Base-by-base conservation (phyloP, 1,140 invertebrate species). In the Andrena cerasifolii region DNA sequence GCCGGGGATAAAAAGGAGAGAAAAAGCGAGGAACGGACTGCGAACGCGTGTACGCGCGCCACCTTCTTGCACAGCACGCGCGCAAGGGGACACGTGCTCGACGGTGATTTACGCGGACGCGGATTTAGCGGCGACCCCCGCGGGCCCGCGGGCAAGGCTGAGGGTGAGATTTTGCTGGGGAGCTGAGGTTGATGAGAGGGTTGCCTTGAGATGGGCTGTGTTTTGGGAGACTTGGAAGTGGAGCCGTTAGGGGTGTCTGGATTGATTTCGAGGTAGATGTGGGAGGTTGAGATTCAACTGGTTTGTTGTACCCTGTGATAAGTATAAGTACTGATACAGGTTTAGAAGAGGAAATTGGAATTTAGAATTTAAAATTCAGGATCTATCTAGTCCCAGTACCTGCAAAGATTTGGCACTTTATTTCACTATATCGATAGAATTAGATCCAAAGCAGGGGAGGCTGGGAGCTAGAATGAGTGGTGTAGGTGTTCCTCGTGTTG, bases 81-180 rank as follows among this genome's bases (percentile, higher is more conserved):
- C 54, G 62, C 79, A n/a, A n/a, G 16, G 59, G 49, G 61, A 78
- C 80, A 81, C 79, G 80, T 82, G 80, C 80, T 80, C 43, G 31
- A 61, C 40, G 59, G 61, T 80, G 83, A 84, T 83, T 83, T 84
- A 83, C 80, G 80, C 61, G 78, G 53, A 67, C 62, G 83, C 73
- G 78, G 76, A 84, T 83, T 84, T 84, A 72, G 79, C 54, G 18
- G 21, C 43, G 40, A 3, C 59, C 28, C 28, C 28, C n/a, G n/a
- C n/a, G n/a, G n/a, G n/a, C n/a, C n/a, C n/a, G n/a, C n/a, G n/a
- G n/a, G n/a, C n/a, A n/a, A n/a, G n/a, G n/a, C n/a, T n/a, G n/a
- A n/a, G n/a, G n/a, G n/a, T n/a, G n/a, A n/a, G n/a, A n/a, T n/a
- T n/a, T n/a, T n/a, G n/a, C n/a, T n/a, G n/a, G 54, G 26, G 26